These are phyloP conservation scores for Diaprepes abbreviatus DNA, from an alignment of 2,888 invertebrate species.

Conservation along the genomic window DNA sequence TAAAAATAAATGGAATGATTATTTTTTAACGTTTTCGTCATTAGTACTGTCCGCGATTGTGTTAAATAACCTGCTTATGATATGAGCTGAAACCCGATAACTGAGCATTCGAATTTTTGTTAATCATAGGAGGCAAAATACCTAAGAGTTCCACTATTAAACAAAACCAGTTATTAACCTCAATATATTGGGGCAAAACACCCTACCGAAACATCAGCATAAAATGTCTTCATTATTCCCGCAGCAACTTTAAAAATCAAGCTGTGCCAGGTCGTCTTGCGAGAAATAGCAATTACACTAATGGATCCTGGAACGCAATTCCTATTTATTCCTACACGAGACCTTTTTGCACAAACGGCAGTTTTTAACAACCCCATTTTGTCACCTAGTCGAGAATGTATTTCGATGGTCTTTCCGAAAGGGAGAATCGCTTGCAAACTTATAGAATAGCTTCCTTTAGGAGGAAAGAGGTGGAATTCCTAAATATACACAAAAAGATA, in stretches of 20 bases:
- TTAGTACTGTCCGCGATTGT: no score
- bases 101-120: no score
- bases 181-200: not conserved
- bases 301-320: slow-evolving; percentile 39
- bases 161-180: no score
- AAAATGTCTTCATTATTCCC: slow-evolving; percentile 1
- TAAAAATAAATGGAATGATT: no score
- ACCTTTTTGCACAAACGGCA: slow-evolving; percentile 23
- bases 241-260: not conserved
- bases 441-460: slow-evolving; percentile 5
- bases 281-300: slow-evolving; percentile 43
- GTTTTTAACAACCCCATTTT: slow-evolving; percentile 19
- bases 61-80: no score
- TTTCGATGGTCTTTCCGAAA: slow-evolving; percentile 10
- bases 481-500: not conserved
- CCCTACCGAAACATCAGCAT: not conserved
- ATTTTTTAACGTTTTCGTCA: no score
- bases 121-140: no score
- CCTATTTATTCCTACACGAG: slow-evolving; percentile 25
- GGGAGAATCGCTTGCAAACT: slow-evolving; percentile 10
- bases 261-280: slow-evolving; percentile 11
- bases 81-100: no score
- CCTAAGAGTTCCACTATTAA: no score
- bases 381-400: slow-evolving; percentile 9
- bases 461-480: not conserved